Conservation (phyloP, 2,888 invertebrate species). For the Drosophila rubida region DNA sequence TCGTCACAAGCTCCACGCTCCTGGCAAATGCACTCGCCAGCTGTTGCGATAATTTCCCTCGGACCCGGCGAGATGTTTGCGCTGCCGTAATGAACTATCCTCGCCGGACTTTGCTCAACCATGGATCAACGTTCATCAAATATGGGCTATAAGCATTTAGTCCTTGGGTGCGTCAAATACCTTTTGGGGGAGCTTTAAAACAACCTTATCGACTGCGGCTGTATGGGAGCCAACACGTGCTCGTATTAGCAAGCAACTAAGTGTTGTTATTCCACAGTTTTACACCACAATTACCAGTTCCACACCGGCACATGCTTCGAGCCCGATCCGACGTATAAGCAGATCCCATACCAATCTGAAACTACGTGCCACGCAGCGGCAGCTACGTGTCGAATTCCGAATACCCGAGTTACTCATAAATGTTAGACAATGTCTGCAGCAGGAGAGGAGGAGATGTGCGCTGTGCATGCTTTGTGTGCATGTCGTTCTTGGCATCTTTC, state of each 20-base stretch:
- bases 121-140: neutral
- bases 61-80: neutral
- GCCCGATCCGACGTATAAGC: neutral
- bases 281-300: constrained; percentile 76
- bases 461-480: constrained; percentile 54
- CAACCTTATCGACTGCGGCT: constrained; percentile 25
- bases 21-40: constrained; percentile 20
- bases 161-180: neutral
- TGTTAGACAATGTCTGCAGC: constrained; percentile 69
- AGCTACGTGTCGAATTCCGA: constrained; percentile 75
- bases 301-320: constrained; percentile 21
- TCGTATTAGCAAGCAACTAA: constrained; percentile 74
- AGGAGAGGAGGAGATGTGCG: constrained; percentile 5
- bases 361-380: constrained; percentile 62
- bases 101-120: neutral
- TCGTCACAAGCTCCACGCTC: constrained; percentile 14
- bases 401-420: constrained; percentile 76
- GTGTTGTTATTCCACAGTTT: constrained; percentile 78
- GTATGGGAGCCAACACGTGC: constrained; percentile 65
- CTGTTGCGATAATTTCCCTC: constrained; percentile 6
- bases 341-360: constrained; percentile 25
- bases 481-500: constrained; percentile 49
- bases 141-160: neutral
- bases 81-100: neutral
- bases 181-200: constrained; percentile 3